Percentiles rank a stretch among this genome's conserved stretches.
phyloP scores from a whole-genome alignment of 2,113 vertebrate species.

The Noctilio leporinus region DNA sequence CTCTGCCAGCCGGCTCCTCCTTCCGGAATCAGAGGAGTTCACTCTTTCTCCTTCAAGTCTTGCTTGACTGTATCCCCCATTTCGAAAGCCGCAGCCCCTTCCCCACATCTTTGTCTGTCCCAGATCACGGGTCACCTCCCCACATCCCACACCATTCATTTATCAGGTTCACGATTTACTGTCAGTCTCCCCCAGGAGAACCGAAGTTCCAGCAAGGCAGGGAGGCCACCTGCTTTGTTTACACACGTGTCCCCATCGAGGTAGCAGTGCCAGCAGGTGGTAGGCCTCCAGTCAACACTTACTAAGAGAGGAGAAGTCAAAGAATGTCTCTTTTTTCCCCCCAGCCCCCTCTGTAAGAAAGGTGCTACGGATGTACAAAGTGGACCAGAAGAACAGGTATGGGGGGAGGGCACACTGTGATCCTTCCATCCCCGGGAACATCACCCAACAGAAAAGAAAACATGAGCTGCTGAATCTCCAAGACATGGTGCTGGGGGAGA shows the following conservation, averaged over 20 bases:
- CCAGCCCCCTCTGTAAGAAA: neutral
- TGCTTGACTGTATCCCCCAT: neutral
- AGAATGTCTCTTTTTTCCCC: neutral
- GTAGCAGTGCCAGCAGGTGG: accelerated
- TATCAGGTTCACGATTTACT: neutral
- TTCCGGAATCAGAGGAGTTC: accelerated
- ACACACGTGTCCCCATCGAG: accelerated
- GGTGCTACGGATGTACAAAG: neutral
- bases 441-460: accelerated
- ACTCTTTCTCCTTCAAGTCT: neutral
- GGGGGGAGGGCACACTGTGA: too few species aligned
- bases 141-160: accelerated
- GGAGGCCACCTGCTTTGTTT: neutral
- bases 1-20: neutral
- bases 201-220: neutral
- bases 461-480: neutral
- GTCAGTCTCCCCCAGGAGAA: neutral
- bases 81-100: neutral
- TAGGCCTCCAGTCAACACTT: too few species aligned
- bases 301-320: neutral
- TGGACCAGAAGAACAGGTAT: neutral
- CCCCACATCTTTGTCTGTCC: accelerated
- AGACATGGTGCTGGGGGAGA: neutral
- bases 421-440: accelerated
- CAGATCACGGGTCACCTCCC: accelerated